Percentiles rank a stretch among this genome's conserved stretches.
Conservation (phyloP, 2,888 invertebrate species). For the Dolichopus griseipennis region DNA sequence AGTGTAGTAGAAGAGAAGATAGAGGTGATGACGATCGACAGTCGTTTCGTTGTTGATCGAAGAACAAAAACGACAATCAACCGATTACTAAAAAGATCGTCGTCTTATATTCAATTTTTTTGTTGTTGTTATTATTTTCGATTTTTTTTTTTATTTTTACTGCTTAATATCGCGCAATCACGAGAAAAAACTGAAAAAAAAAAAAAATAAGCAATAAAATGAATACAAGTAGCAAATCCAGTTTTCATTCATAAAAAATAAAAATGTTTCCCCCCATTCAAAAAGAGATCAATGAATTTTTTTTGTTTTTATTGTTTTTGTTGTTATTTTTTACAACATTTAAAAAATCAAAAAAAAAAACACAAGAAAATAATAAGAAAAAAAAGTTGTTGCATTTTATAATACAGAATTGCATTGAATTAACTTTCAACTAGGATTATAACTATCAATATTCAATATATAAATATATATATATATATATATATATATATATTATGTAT, state of each 20-base stretch:
- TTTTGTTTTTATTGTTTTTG: no score
- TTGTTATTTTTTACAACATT: not conserved
- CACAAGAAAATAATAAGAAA: no score
- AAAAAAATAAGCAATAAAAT: not conserved
- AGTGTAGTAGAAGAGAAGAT: not conserved
- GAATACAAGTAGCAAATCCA: conserved; percentile 9
- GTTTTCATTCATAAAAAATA: conserved; percentile 9
- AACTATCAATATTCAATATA: no score
- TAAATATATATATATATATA: no score
- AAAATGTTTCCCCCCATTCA: not conserved
- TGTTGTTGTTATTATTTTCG: not conserved
- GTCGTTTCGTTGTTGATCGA: no score
- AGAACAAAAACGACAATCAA: not conserved
- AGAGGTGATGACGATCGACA: not conserved
- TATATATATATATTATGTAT: no score
- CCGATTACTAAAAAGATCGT: not conserved
- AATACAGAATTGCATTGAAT: no score
- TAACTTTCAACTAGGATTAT: no score
- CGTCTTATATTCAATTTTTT: not conserved
- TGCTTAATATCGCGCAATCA: not conserved
- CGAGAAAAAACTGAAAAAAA: not conserved
- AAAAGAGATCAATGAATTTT: not conserved
- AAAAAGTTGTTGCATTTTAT: no score
- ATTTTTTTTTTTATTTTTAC: not conserved
- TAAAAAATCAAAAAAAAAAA: no score